Evolutionary conservation across 2,797 vertebrate species (phyloP), one percentile per base, ranked within the genome.

Genomic region (Pipistrellus nathusii): DNA sequence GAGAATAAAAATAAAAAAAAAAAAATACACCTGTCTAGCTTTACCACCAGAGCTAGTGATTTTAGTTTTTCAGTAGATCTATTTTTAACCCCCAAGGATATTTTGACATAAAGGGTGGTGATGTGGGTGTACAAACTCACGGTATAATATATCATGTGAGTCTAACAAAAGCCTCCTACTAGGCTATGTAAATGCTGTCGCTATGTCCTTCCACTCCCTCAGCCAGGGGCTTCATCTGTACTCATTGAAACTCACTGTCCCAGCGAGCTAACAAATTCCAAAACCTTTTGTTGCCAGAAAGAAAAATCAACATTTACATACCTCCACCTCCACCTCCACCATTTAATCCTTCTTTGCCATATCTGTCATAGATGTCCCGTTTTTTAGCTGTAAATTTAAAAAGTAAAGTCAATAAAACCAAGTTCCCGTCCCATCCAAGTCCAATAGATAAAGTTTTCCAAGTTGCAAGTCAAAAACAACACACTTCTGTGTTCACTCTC

Each of bases 301-400:
- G n/a, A 10, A 69, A 85, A 66, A 6, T 35, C 25, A 4, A 32
- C 35, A 4, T 57, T 48, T 71, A 98, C 98, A 1, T 98, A 98
- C 98, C 98, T 98, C 98, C 98, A 2, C 98, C 48, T 77, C 48
- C 98, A 90, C 98, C 98, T 1, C 98, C 51, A 53, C 75, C 98
- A 90, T 98, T 98, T 93, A 99, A 98, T 91, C 99, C 99, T 97
- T 99, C 99, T 99, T 99, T 99, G 96, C 99, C 99, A 0, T 99
- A 99, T 97, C 98, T 98, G 98, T 99, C 99, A 94, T 99, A 99
- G 97, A 98, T 97, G 96, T 98, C 98, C 95, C 99, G 99, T 97
- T 99, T 99, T 97, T 98, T 99, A 96, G 98, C 99, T 99, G 96
- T 32, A 93, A 95, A 85, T 6, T 86, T 77, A 96, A 97, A 75